Evolutionary conservation across 2,888 invertebrate species (phyloP), one percentile per base, ranked within the genome.

Genomic region (Folsomia manolachei): DNA sequence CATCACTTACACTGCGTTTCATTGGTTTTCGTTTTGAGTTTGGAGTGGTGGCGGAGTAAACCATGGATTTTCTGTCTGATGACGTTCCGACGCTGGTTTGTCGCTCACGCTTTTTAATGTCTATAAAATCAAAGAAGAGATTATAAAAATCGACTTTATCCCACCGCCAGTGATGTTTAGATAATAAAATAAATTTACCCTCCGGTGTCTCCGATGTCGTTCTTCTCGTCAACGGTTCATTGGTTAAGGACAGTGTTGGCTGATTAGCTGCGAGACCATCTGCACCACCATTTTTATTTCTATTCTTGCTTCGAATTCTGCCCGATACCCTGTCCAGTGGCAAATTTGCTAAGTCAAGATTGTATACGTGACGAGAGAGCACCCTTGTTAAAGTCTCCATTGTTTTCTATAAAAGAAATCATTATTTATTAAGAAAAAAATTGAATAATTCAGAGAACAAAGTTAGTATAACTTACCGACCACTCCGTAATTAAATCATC

Each of bases 351-450:
- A 98, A 86, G 86, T 98, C 97, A 78, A 98, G 87, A 79, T 92
- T 92, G 83, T 97, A 98, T 24, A 98, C 95, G 83, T 97, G 95
- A 21, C 95, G 89, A 0, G 97, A 96, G 72, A 99, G 86, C 52
- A 98, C 97, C 75, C 97, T 88, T 0, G 97, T 98, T 79, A 98
- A 84, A 0, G 96, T 97, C 83, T 97, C 97, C 89, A 98, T 90
- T n/a, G 95, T 95, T 90, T 95, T 95, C 90, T 94, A 80, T 0
- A 39, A 83, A 63, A 60, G 27, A 53, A n/a, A 61, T 62, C n/a
- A 53, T 27, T 21, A 27, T 53, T 26, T 64, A n/a, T n/a, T n/a
- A n/a, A 65, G 26, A 39, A 21, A 1, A n/a, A 51, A 65, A 23
- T 65, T 18, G 14, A 14, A 1, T 24, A 21, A 18, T 1, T 39